These are phyloP conservation scores for Actinia equina DNA, from an alignment of 64 coral and sea anemone species.

Conservation along the genomic window DNA sequence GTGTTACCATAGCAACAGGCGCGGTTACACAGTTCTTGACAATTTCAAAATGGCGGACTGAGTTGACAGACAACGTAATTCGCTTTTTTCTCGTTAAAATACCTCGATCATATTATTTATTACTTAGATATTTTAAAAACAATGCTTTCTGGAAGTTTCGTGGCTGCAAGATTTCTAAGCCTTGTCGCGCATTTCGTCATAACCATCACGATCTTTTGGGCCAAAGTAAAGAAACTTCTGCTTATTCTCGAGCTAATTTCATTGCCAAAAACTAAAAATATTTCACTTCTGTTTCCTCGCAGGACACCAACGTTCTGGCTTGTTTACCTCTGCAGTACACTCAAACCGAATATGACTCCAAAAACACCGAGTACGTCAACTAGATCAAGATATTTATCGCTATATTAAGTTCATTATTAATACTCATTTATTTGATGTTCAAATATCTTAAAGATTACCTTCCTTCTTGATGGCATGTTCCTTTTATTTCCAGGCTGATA, in stretches of 20 bases:
- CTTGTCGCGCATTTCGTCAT: conserved; percentile 92
- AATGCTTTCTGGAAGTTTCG: conserved; percentile 84
- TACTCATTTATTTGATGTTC: no score
- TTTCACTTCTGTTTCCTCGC: no score
- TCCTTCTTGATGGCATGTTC: not conserved
- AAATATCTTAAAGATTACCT: not conserved
- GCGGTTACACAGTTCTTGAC: not conserved
- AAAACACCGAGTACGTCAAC: conserved; percentile 74
- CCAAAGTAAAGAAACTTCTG: conserved; percentile 58
- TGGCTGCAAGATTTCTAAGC: conserved; percentile 87
- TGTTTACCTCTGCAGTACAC: conserved; percentile 81
- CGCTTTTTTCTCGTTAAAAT: not conserved
- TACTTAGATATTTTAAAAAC: conserved; percentile 7
- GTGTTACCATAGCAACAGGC: not conserved
- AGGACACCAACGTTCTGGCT: conserved; percentile 83
- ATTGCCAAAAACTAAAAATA: no score
- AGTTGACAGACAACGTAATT: not conserved
- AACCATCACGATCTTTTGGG: conserved; percentile 91
- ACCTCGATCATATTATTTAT: not conserved
- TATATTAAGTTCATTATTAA: no score
- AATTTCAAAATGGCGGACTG: conserved; percentile 20
- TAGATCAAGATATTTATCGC: not conserved
- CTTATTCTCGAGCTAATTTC: not conserved
- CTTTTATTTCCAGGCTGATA: conserved; percentile 64
- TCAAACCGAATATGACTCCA: conserved; percentile 75